Percentiles rank a stretch among this genome's conserved stretches.
Evolutionary conservation across 2,797 vertebrate species (phyloP).

Genomic region (Parambassis ranga): DNA sequence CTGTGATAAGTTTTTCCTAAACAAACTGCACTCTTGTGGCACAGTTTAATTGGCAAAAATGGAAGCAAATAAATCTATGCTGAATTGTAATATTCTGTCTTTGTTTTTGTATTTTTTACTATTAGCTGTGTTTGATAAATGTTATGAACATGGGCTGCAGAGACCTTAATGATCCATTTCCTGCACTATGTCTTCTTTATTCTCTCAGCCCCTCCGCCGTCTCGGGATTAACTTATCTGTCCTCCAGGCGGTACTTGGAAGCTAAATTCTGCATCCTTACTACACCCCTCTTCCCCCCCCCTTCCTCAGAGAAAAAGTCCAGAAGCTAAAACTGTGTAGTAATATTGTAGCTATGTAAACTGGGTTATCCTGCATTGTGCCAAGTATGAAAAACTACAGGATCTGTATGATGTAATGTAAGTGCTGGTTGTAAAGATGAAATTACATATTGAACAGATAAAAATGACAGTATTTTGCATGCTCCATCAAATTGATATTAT

Average conservation of each 20-base stretch:
- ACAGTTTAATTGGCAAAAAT: conserved; percentile 57
- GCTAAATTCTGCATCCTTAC: conserved; percentile 70
- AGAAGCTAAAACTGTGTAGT: conserved; percentile 27
- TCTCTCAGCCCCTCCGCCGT: conserved; percentile 54
- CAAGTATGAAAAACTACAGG: neutral
- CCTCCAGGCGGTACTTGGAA: conserved; percentile 54
- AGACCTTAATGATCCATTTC: conserved; percentile 66
- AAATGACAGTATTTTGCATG: too few relatives aligned
- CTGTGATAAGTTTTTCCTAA: conserved; percentile 42
- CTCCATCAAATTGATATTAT: too few relatives aligned
- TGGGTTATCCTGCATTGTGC: conserved; percentile 34
- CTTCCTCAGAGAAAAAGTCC: conserved; percentile 46
- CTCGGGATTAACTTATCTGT: conserved; percentile 71
- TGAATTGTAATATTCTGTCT: conserved; percentile 49
- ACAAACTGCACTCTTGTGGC: conserved; percentile 40
- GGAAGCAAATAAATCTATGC: conserved; percentile 55
- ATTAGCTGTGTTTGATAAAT: conserved; percentile 61
- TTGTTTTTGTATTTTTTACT: conserved; percentile 45
- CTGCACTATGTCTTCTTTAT: conserved; percentile 51
- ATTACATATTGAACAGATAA: too few relatives aligned
- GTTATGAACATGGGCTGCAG: conserved; percentile 45
- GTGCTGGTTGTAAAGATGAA: neutral
- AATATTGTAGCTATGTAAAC: conserved; percentile 42
- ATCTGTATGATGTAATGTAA: neutral
- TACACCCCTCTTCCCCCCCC: too few relatives aligned